These are phyloP conservation scores for Eupithecia pulchellata DNA, from an alignment of 2,888 invertebrate species.

Conservation along the genomic window DNA sequence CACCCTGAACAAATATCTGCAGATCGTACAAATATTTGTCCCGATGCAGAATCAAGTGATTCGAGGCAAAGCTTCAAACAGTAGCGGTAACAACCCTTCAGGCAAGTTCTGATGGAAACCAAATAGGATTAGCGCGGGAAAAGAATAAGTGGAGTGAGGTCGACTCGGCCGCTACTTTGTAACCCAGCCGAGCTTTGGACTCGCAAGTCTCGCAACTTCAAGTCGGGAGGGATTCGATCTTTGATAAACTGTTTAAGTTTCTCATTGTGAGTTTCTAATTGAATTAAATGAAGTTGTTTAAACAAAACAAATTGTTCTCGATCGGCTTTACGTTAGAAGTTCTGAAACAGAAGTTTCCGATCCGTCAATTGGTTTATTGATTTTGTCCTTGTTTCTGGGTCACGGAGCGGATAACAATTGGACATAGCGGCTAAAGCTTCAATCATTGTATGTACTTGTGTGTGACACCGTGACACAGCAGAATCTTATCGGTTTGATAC, in stretches of 20 bases:
- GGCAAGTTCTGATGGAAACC: slow-evolving; percentile 82
- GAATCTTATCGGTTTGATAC: background rate
- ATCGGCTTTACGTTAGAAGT: slow-evolving; percentile 13
- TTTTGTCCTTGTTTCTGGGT: slow-evolving; percentile 20
- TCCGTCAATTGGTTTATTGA: slow-evolving; percentile 13
- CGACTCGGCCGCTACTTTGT: slow-evolving; percentile 63
- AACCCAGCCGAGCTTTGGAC: slow-evolving; percentile 42
- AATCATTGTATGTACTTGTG: background rate
- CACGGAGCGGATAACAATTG: slow-evolving; percentile 21
- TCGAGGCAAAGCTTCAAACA: slow-evolving; percentile 36
- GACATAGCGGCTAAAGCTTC: slow-evolving; percentile 16
- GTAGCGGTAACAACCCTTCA: slow-evolving; percentile 65
- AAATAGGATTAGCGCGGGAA: slow-evolving; percentile 81
- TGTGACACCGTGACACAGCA: background rate
- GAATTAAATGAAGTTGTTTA: slow-evolving; percentile 41
- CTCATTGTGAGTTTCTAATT: slow-evolving; percentile 49
- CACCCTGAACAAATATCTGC: too few species aligned
- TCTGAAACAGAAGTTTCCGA: slow-evolving; percentile 14
- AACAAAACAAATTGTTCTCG: slow-evolving; percentile 34
- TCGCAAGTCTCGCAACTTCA: slow-evolving; percentile 38
- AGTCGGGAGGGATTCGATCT: slow-evolving; percentile 49
- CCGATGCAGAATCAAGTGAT: slow-evolving; percentile 11
- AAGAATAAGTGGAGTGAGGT: slow-evolving; percentile 76
- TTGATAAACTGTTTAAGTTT: slow-evolving; percentile 58
- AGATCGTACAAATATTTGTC: too few species aligned